Evolutionary conservation across 2,113 vertebrate genomes (phyloP).

Genomic region (Cervus canadensis): DNA sequence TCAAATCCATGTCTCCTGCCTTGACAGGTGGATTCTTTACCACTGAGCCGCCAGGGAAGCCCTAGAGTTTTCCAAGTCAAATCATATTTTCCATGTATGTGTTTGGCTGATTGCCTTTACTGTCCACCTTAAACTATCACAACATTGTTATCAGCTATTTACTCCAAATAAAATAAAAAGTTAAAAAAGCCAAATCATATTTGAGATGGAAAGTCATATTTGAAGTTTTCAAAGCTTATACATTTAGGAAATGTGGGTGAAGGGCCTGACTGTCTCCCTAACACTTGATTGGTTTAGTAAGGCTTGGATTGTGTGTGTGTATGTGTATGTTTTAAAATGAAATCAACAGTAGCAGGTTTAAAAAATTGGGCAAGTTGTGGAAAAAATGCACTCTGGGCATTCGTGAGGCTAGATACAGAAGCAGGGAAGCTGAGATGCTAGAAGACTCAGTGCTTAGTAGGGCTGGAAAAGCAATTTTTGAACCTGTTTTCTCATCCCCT

Average conservation of each 20-base stretch:
- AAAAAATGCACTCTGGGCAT: neutral
- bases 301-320: neutral
- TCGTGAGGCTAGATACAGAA: neutral
- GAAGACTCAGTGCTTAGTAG: neutral
- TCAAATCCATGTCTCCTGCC: neutral
- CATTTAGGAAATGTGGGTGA: neutral
- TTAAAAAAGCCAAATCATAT: neutral
- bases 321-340: neutral
- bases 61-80: neutral
- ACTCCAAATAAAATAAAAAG: neutral
- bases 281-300: neutral
- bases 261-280: neutral
- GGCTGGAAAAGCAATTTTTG: conserved; percentile 21
- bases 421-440: neutral
- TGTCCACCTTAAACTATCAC: neutral
- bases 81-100: neutral
- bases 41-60: neutral
- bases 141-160: neutral
- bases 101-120: neutral
- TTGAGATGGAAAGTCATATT: neutral
- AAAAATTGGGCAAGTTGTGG: neutral
- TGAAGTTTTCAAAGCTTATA: neutral
- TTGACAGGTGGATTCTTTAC: neutral
- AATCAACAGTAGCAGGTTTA: neutral
- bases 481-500: neutral